Base-by-base conservation (phyloP, 30 jellyfish, hydroid and myxozoan genomes). In the Clytia hemisphaerica region DNA sequence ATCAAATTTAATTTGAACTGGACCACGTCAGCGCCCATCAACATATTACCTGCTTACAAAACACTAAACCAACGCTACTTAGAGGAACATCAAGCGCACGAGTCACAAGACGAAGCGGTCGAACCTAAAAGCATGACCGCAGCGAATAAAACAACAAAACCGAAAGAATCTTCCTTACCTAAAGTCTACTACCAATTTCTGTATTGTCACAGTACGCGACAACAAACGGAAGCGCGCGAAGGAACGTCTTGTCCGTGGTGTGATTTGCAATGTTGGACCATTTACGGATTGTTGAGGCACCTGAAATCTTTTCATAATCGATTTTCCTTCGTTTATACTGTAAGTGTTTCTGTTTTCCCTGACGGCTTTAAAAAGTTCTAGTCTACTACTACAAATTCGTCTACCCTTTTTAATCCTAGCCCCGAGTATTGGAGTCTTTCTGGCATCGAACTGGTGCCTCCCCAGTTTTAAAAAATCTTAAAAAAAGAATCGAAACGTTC, bases 221-320 rank as follows among this genome's bases (percentile, higher is more conserved):
- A 87, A 62, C 97, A 87, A 47, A 87, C 97, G 49, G 97, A 87
- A 73, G 97, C 97, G 19, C 68, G 92, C 50, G 97, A 87, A 50
- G 97, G 88, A 48, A 68, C 36, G 34, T 75, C 29, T 79, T 87
- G 97, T 28, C 97, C 97, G 0, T 87, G 94, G 94, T 87, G 97
- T 59, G 91, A 93, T 14, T 50, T 87, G 4, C 76, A 87, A 70
- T 87, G 97, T 62, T 29, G 61, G 18, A 71, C 53, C 69, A 32
- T 87, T 75, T 87, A 78, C 55, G 73, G 82, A 36, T 55, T 87
- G 71, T 50, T 87, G 59, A 87, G 80, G 77, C 97, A 87, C 32
- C 62, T 87, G 33, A 79, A 80, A 50, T 67, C 90, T 6, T 72
- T 83, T 47, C 97, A 87, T 67, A 58, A 85, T 57, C 72, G 97